Evolutionary conservation across 1,140 invertebrate genomes (phyloP).

Genomic region (Dreissena rostriformis): DNA sequence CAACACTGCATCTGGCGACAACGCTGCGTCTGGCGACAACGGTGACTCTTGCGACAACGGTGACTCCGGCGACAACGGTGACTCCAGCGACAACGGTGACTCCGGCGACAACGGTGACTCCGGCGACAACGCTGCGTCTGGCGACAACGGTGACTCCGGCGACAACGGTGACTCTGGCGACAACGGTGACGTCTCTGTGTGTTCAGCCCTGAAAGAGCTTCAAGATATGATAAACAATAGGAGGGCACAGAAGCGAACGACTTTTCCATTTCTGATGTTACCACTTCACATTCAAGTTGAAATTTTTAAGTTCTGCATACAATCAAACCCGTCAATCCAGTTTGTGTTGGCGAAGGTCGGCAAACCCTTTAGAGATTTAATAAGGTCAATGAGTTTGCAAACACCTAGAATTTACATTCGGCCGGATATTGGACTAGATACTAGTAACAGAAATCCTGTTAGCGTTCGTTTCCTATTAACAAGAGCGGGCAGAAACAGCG

Average conservation of each 20-base stretch:
- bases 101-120: slow-evolving; percentile 3
- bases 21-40: background rate
- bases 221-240: slow-evolving; percentile 28
- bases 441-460: slow-evolving; percentile 7
- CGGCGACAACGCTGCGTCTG: background rate
- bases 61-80: slow-evolving; percentile 3
- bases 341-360: slow-evolving; percentile 4
- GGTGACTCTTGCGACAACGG: background rate
- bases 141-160: slow-evolving; percentile 2
- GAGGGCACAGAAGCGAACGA: slow-evolving; percentile 21
- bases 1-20: background rate
- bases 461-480: slow-evolving; percentile 28
- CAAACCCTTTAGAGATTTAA: slow-evolving; percentile 6
- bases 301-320: slow-evolving; percentile 7
- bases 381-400: slow-evolving; percentile 3
- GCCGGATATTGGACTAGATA: slow-evolving; percentile 5
- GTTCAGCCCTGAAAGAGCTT: slow-evolving; percentile 4
- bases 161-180: slow-evolving; percentile 3
- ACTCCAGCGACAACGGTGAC: slow-evolving; percentile 1
- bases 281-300: slow-evolving; percentile 1
- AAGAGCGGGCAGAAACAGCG: slow-evolving; percentile 26
- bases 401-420: slow-evolving; percentile 6
- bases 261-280: slow-evolving; percentile 29
- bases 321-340: slow-evolving; percentile 5
- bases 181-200: slow-evolving; percentile 4